phyloP scores from a whole-genome alignment of 2,113 vertebrate genomes.

The Sapayoa aenigma region DNA sequence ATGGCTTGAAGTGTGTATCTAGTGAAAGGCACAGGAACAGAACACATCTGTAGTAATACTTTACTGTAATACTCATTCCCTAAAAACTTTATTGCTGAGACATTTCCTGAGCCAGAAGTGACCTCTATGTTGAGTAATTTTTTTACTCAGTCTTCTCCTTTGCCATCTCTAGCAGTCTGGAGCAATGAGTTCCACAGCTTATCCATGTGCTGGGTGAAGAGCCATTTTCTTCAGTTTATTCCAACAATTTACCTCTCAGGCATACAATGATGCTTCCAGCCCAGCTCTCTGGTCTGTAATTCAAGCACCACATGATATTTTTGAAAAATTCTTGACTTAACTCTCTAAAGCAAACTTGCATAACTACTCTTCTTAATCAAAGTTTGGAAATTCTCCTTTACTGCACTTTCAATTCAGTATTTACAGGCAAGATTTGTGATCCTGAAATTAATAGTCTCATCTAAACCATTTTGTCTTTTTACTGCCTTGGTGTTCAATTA shows the following conservation, averaged over 20 bases:
- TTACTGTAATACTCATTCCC: neutral
- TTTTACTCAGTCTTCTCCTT: neutral
- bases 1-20: neutral
- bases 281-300: neutral
- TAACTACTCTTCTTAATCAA: conserved; percentile 18
- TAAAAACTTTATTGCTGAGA: neutral
- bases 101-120: neutral
- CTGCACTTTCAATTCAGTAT: neutral
- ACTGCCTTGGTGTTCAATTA: conserved; percentile 32
- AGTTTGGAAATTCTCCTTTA: conserved; percentile 5
- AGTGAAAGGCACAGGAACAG: neutral
- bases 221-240: neutral
- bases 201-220: neutral
- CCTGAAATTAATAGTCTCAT: conserved; percentile 33
- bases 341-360: neutral
- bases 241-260: neutral
- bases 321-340: neutral
- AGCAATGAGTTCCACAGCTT: neutral
- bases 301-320: neutral
- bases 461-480: conserved; percentile 20
- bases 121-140: neutral
- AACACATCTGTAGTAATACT: neutral
- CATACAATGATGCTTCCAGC: neutral
- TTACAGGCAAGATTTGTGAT: conserved; percentile 22
- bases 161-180: neutral